Evolutionary conservation across 2,797 vertebrate genomes (phyloP), one percentile per base, ranked within the genome.

Genomic region (Anabas testudineus): DNA sequence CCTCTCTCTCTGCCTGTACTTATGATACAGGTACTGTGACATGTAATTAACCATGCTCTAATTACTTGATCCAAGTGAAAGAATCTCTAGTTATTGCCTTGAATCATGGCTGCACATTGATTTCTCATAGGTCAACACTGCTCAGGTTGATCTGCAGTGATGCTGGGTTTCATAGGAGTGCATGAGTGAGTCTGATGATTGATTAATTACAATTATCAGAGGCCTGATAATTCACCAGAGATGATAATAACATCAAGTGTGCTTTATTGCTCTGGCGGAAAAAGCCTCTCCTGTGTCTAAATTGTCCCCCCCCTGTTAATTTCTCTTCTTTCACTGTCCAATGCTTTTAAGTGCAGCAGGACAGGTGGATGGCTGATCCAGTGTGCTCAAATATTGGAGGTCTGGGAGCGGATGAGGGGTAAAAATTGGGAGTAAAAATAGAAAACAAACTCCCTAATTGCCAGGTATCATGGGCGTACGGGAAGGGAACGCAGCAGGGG

Each of bases 191-290:
- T 73, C 67, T 86, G 88, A 88, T 91, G 91, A 94, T 92, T 92
- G 88, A 93, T 95, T 94, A 93, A 94, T 94, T 93, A 91, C 90
- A 92, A 92, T 91, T 91, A 93, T 92, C 89, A 90, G 85, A 86
- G 89, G 81, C 82, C 81, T 90, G 85, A 90, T 94, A 92, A 94
- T 93, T 90, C 78, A 82, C 74, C 77, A 86, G 81, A 71, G 83
- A 93, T 87, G 82, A 91, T 94, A 91, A 92, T 87, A 91, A 91
- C 86, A 90, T 92, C 78, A 90, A 88, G 87, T 87, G 88, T 87
- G 90, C 87, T 90, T 94, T 93, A 92, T 91, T 94, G 89, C 91
- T 89, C 90, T 84, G 86, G 79, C 67, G 85, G 88, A 89, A 92
- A 90, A 87, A 85, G 74, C 81, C 79, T 87, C 87, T 84, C 78